Conservation (phyloP, 2,888 invertebrate genomes). For the Phyllotreta cruciferae region DNA sequence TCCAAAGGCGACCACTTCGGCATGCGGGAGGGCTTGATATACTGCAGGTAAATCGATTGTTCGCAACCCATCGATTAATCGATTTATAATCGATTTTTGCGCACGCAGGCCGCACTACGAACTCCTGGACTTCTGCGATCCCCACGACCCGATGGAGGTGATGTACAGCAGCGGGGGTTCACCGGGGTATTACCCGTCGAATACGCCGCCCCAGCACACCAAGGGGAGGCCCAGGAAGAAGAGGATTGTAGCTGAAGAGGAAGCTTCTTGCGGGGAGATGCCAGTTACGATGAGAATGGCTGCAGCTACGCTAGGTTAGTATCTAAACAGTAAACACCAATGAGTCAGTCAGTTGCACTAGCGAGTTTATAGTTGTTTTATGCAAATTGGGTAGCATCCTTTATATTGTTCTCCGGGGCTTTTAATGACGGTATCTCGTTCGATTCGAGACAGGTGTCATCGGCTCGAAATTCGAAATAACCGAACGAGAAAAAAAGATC, state of each 20-base stretch:
- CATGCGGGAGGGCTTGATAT: conserved; percentile 81
- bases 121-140: conserved; percentile 69
- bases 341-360: neutral
- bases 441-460: conserved; percentile 15
- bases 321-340: neutral
- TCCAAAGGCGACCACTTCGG: conserved; percentile 92
- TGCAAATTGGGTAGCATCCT: conserved; percentile 17
- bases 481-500: no score
- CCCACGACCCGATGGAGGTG: conserved; percentile 67
- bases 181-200: conserved; percentile 69
- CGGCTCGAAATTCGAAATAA: conserved; percentile 36
- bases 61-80: neutral
- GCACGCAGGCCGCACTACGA: conserved; percentile 71
- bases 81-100: neutral
- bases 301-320: conserved; percentile 72
- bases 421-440: conserved; percentile 32
- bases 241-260: conserved; percentile 66
- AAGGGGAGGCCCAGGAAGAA: conserved; percentile 84
- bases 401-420: conserved; percentile 30
- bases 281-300: conserved; percentile 76
- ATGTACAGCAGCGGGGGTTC: conserved; percentile 69
- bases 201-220: conserved; percentile 69
- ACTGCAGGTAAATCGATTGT: conserved; percentile 63
- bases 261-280: conserved; percentile 67
- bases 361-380: neutral